Conservation (phyloP, 2,113 vertebrate genomes). For the Lontra canadensis region DNA sequence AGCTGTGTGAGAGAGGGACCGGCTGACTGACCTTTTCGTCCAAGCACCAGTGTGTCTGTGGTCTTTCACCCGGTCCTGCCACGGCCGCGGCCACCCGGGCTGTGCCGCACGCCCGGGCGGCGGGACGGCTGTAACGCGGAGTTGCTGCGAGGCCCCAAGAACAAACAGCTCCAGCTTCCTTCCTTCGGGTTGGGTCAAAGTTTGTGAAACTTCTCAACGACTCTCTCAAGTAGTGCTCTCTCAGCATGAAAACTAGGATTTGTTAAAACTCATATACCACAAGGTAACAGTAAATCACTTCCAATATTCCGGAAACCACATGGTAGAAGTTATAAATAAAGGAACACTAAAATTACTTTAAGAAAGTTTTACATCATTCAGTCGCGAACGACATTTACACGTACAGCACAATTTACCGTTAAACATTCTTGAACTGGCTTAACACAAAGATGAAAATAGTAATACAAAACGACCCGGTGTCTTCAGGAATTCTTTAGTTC, state of each 20-base stretch:
- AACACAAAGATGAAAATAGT: constrained; percentile 75
- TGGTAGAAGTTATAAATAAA: constrained; percentile 76
- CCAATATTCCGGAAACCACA: constrained; percentile 70
- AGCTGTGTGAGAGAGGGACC: constrained; percentile 70
- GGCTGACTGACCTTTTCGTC: constrained; percentile 69
- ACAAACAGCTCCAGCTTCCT: constrained; percentile 74
- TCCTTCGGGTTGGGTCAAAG: constrained; percentile 63
- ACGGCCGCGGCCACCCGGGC: constrained; percentile 32
- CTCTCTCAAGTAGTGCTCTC: constrained; percentile 72
- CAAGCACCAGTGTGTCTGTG: constrained; percentile 71
- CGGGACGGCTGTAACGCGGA: constrained; percentile 51
- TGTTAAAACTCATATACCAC: constrained; percentile 69
- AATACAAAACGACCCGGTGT: constrained; percentile 80
- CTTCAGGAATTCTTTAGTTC: constrained; percentile 81
- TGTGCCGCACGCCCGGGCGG: not conserved
- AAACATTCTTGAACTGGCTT: constrained; percentile 69
- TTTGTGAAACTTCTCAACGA: constrained; percentile 62
- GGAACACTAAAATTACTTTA: constrained; percentile 73
- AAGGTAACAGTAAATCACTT: constrained; percentile 73
- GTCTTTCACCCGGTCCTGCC: constrained; percentile 56
- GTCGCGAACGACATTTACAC: constrained; percentile 72
- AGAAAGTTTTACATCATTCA: constrained; percentile 77
- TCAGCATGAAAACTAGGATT: constrained; percentile 68
- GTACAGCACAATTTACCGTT: constrained; percentile 71
- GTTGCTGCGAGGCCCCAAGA: constrained; percentile 75